Conservation (phyloP, 2,113 vertebrate genomes). For the Colistium nudipinnis region DNA sequence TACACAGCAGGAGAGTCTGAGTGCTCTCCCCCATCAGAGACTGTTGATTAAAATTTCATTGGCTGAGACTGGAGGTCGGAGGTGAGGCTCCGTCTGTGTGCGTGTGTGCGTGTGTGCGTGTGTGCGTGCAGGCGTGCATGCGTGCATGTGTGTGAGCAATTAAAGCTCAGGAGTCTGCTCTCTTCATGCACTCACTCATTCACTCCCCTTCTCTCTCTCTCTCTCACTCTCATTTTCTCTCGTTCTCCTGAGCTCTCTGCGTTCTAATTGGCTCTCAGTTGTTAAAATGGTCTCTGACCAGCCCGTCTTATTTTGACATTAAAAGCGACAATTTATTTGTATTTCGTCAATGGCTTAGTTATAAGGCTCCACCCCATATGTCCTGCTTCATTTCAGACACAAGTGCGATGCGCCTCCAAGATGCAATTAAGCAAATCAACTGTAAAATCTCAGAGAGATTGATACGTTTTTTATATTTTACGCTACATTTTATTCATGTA, state of each 20-base stretch:
- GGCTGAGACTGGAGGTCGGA: slow-evolving; percentile 69
- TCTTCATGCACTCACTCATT: slow-evolving; percentile 33
- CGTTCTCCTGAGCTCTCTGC: slow-evolving; percentile 23
- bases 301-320: neutral
- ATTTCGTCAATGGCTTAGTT: too few species aligned
- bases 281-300: neutral
- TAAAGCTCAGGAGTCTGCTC: slow-evolving; percentile 35
- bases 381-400: neutral
- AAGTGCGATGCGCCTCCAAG: neutral
- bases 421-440: neutral
- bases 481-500: too few species aligned
- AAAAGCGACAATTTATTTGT: neutral
- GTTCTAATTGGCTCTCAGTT: slow-evolving; percentile 35
- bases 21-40: slow-evolving; percentile 77
- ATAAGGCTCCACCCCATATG: neutral
- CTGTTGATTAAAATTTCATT: slow-evolving; percentile 84
- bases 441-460: neutral
- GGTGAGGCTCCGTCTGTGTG: slow-evolving; percentile 47
- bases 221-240: neutral
- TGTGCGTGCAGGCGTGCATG: slow-evolving; percentile 31
- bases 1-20: slow-evolving; percentile 82
- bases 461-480: too few species aligned
- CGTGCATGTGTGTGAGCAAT: slow-evolving; percentile 23
- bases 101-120: slow-evolving; percentile 41
- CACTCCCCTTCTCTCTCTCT: slow-evolving; percentile 36